These are phyloP conservation scores for Cyphotilapia sp. DNA, from an alignment of 2,113 vertebrate species.

Conservation along the genomic window DNA sequence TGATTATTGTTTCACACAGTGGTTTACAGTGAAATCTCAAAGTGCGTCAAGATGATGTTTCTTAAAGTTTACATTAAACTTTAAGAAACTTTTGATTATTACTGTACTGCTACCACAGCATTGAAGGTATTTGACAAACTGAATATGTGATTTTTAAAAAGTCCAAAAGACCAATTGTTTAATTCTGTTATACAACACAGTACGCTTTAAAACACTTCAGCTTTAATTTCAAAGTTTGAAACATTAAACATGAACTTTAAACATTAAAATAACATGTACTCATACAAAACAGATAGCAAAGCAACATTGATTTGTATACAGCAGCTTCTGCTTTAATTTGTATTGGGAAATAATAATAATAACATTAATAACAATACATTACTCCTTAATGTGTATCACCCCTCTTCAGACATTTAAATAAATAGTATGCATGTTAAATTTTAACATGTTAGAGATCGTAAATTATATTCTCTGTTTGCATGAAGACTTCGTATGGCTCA, in stretches of 20 bases:
- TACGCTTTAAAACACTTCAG: neutral
- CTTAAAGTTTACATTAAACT: neutral
- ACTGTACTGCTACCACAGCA: neutral
- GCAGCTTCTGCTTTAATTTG: neutral
- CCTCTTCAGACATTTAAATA: neutral
- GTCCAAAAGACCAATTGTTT: neutral
- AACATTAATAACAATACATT: neutral
- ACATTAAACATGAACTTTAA: neutral
- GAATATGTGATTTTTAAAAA: neutral
- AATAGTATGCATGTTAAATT: neutral
- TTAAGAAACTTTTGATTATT: neutral
- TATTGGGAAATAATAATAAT: fast-evolving
- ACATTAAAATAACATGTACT: neutral
- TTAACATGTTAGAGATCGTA: neutral
- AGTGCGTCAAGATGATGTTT: neutral
- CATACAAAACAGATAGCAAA: neutral
- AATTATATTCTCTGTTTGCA: neutral
- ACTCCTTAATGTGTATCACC: fast-evolving
- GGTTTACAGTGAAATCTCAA: neutral
- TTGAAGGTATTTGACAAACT: fast-evolving
- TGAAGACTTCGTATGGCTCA: neutral
- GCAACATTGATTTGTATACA: fast-evolving
- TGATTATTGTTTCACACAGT: neutral
- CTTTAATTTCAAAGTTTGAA: neutral
- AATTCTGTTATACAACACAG: neutral